These are phyloP conservation scores for Bibio marci DNA, from an alignment of 2,888 invertebrate species.

Conservation along the genomic window DNA sequence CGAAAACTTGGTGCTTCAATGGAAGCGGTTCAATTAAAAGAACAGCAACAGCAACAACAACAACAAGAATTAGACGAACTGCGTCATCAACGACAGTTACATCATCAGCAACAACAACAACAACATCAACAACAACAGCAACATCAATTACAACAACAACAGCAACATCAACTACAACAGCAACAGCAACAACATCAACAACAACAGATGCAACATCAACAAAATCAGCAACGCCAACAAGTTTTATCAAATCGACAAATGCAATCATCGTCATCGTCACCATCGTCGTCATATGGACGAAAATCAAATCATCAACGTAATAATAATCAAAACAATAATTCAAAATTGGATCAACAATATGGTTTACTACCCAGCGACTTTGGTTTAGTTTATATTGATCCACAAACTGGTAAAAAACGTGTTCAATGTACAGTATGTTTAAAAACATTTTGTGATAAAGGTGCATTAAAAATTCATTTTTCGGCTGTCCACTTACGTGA, in stretches of 20 bases:
- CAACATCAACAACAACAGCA: too few species aligned
- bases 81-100: slow-evolving; percentile 21
- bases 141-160: background rate
- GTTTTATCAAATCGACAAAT: too few species aligned
- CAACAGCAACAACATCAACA: background rate
- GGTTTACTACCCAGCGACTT: slow-evolving; percentile 55
- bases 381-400: slow-evolving; percentile 76
- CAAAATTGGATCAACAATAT: slow-evolving; percentile 38
- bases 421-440: slow-evolving; percentile 95
- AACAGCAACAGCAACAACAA: slow-evolving; percentile 14
- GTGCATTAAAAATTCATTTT: slow-evolving; percentile 95
- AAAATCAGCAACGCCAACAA: background rate
- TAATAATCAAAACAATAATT: slow-evolving; percentile 15
- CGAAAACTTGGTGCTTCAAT: slow-evolving; percentile 6
- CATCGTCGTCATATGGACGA: too few species aligned
- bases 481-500: slow-evolving; percentile 94
- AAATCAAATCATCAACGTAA: slow-evolving; percentile 19
- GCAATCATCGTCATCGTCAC: too few species aligned
- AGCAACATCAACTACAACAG: too few species aligned
- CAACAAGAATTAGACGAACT: slow-evolving; percentile 22
- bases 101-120: slow-evolving; percentile 11
- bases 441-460: slow-evolving; percentile 98
- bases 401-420: slow-evolving; percentile 84
- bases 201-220: background rate
- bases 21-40: background rate